These are phyloP conservation scores for Drosophila leontia DNA, from an alignment of 1,140 invertebrate genomes.

Conservation along the genomic window DNA sequence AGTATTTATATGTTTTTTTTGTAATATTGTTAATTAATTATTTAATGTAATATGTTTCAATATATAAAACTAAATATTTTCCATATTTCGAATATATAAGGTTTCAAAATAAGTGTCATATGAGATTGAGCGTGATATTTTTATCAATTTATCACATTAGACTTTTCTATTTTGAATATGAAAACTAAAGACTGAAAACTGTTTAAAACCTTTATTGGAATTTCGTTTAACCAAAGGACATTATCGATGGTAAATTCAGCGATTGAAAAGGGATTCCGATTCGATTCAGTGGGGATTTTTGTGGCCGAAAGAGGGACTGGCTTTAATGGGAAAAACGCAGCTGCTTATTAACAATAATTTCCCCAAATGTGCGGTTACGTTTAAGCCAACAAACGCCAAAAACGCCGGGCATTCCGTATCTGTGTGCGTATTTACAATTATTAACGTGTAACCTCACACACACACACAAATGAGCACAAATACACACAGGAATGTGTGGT, in stretches of 20 bases:
- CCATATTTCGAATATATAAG: too few relatives aligned
- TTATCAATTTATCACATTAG: too few relatives aligned
- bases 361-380: conserved; percentile 78
- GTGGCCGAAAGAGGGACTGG: conserved; percentile 17
- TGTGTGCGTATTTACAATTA: conserved; percentile 64
- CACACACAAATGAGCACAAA: conserved; percentile 16
- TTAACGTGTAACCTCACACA: conserved; percentile 61
- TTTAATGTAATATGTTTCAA: too few relatives aligned
- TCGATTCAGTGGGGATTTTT: conserved; percentile 29
- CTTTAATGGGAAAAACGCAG: conserved; percentile 59
- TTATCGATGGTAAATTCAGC: conserved; percentile 11
- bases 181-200: too few relatives aligned
- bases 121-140: too few relatives aligned
- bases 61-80: too few relatives aligned
- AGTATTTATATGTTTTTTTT: too few relatives aligned
- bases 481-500: conserved; percentile 13
- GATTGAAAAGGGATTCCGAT: conserved; percentile 26
- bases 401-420: conserved; percentile 57
- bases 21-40: too few relatives aligned
- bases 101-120: too few relatives aligned
- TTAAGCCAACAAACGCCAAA: conserved; percentile 76
- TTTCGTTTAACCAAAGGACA: conserved; percentile 1
- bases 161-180: too few relatives aligned
- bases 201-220: conserved; percentile 12
- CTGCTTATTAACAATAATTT: conserved; percentile 81